Percentiles rank a stretch among this genome's conserved stretches.
Evolutionary conservation across 64 coral and sea anemone species (phyloP).

Genomic region (Montipora efflorescens): DNA sequence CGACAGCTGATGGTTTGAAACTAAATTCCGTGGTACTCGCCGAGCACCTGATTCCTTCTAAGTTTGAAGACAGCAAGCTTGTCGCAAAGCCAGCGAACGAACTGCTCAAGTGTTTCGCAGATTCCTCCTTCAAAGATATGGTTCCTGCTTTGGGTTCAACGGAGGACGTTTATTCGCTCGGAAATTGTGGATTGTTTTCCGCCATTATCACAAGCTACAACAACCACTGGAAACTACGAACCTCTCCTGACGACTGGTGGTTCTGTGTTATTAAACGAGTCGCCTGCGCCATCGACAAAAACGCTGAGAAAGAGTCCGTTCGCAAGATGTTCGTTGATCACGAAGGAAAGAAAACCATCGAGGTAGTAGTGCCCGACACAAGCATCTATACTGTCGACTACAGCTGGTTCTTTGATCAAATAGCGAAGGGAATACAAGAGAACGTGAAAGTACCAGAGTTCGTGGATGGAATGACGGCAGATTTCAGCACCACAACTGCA

Average conservation of each 20-base stretch:
- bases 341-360: slow-evolving; percentile 72
- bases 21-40: too few relatives aligned
- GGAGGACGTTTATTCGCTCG: slow-evolving; percentile 45
- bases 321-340: slow-evolving; percentile 81
- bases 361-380: slow-evolving; percentile 23
- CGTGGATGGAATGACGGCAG: slow-evolving; percentile 72
- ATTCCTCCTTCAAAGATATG: background rate
- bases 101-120: too few relatives aligned
- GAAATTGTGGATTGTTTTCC: slow-evolving; percentile 66
- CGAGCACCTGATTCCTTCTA: too few relatives aligned
- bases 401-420: slow-evolving; percentile 76
- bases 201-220: slow-evolving; percentile 70
- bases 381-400: slow-evolving; percentile 67
- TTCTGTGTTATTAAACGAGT: slow-evolving; percentile 69
- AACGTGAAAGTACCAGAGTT: slow-evolving; percentile 82
- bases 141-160: slow-evolving; percentile 54
- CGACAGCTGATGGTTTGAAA: too few relatives aligned
- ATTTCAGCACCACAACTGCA: slow-evolving; percentile 66
- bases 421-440: slow-evolving; percentile 33
- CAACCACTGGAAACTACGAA: slow-evolving; percentile 78
- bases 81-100: too few relatives aligned
- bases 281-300: slow-evolving; percentile 65
- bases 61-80: too few relatives aligned
- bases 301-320: slow-evolving; percentile 51
- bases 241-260: slow-evolving; percentile 91